Conservation (phyloP, 2,797 vertebrate genomes). For the Ispidina picta region DNA sequence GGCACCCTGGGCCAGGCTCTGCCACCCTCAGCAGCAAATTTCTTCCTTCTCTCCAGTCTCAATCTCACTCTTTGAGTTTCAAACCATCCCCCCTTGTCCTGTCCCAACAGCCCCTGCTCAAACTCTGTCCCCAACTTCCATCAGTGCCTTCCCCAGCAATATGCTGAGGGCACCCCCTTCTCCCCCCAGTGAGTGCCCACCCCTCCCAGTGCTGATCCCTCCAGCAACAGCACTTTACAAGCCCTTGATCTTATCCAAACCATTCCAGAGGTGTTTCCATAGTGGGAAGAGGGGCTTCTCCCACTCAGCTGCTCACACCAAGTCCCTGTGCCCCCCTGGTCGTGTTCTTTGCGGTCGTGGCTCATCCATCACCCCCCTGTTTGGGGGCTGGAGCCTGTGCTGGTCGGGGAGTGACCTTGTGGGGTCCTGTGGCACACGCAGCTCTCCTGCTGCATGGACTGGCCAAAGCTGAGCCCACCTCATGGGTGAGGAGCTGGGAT, state of each 20-base stretch:
- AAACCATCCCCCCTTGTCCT: too few relatives aligned
- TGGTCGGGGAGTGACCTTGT: accelerated
- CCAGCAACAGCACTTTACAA: background rate
- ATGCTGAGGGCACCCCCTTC: background rate
- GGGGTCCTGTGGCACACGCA: accelerated
- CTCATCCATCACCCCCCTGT: accelerated
- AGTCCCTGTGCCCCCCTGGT: background rate
- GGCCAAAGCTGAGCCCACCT: background rate
- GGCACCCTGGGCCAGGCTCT: too few relatives aligned
- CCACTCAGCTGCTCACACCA: background rate
- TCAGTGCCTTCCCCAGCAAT: accelerated
- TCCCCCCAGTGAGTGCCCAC: too few relatives aligned
- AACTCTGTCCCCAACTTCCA: too few relatives aligned
- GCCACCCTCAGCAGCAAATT: too few relatives aligned
- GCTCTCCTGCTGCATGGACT: background rate
- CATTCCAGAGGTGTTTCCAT: background rate
- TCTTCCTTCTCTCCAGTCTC: too few relatives aligned
- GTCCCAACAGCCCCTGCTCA: too few relatives aligned
- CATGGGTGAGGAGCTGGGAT: accelerated
- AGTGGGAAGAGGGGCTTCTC: background rate
- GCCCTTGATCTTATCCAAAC: background rate
- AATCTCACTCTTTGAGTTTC: too few relatives aligned
- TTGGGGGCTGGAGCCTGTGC: background rate
- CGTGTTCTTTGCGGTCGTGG: accelerated
- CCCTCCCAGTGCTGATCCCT: background rate